These are phyloP conservation scores for Hycleus phaleratus DNA, from an alignment of 1,140 invertebrate species.

Conservation along the genomic window DNA sequence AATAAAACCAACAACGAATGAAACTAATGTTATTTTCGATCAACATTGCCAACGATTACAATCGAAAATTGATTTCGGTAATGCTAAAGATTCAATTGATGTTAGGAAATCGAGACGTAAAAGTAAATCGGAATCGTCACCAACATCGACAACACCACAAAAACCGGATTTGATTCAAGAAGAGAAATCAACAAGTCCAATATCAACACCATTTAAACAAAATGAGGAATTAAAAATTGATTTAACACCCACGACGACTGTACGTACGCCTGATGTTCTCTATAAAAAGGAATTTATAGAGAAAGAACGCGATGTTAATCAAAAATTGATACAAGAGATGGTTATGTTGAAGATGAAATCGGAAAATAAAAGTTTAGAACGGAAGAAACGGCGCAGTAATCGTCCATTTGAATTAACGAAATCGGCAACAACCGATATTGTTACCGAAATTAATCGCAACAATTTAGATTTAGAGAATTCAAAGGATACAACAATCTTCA, in stretches of 20 bases:
- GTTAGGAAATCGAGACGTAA: conserved; percentile 56
- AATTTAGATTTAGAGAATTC: conserved; percentile 12
- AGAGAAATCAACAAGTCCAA: conserved; percentile 38
- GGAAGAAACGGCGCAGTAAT: conserved; percentile 24
- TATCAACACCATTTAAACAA: not conserved
- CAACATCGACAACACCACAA: conserved; percentile 19
- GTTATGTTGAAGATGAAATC: conserved; percentile 69
- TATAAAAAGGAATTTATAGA: conserved; percentile 37
- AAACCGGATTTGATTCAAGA: conserved; percentile 43
- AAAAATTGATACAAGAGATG: conserved; percentile 54
- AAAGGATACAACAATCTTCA: conserved; percentile 11
- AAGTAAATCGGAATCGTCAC: conserved; percentile 33
- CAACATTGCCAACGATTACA: conserved; percentile 61
- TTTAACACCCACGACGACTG: conserved; percentile 12
- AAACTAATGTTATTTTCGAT: conserved; percentile 47
- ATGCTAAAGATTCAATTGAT: conserved; percentile 62
- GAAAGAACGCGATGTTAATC: conserved; percentile 37
- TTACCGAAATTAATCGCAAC: conserved; percentile 19
- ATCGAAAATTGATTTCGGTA: conserved; percentile 63
- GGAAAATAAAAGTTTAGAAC: conserved; percentile 50
- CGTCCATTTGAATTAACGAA: conserved; percentile 30
- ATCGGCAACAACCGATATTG: conserved; percentile 31
- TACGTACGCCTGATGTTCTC: conserved; percentile 24
- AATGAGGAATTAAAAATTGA: conserved; percentile 17
- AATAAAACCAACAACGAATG: conserved; percentile 18